Evolutionary conservation across 2,797 vertebrate genomes (phyloP).

Genomic region (Micrastur ruficollis): DNA sequence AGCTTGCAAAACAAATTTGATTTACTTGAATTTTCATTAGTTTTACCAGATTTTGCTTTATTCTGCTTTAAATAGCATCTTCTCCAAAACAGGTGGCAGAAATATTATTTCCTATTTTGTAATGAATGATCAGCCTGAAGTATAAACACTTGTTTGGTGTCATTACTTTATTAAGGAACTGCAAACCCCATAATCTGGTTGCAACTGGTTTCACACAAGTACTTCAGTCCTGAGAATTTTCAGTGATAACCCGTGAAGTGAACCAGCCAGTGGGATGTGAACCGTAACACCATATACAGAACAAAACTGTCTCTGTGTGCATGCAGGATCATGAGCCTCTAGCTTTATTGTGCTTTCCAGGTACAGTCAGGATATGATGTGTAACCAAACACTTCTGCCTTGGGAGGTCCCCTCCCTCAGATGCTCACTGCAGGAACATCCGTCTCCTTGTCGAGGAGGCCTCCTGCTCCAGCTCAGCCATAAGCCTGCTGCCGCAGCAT

Average conservation of each 20-base stretch:
- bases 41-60: slow-evolving; percentile 5
- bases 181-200: neutral
- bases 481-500: neutral
- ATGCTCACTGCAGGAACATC: neutral
- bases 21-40: slow-evolving; percentile 7
- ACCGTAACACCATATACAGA: neutral
- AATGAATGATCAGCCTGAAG: neutral
- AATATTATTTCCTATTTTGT: neutral
- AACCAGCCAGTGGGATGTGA: neutral
- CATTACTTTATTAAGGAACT: slow-evolving; percentile 14
- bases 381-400: neutral
- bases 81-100: neutral
- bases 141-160: neutral
- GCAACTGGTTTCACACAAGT: neutral
- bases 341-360: neutral
- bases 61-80: neutral
- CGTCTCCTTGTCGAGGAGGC: neutral
- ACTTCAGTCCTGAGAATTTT: neutral
- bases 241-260: neutral
- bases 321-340: neutral
- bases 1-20: neutral
- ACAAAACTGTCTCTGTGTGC: neutral
- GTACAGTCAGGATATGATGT: neutral
- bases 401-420: neutral
- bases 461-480: rapidly evolving